These are phyloP conservation scores for Lepidocyrtinus sp. DNA, from an alignment of 2,888 invertebrate species.

Conservation along the genomic window DNA sequence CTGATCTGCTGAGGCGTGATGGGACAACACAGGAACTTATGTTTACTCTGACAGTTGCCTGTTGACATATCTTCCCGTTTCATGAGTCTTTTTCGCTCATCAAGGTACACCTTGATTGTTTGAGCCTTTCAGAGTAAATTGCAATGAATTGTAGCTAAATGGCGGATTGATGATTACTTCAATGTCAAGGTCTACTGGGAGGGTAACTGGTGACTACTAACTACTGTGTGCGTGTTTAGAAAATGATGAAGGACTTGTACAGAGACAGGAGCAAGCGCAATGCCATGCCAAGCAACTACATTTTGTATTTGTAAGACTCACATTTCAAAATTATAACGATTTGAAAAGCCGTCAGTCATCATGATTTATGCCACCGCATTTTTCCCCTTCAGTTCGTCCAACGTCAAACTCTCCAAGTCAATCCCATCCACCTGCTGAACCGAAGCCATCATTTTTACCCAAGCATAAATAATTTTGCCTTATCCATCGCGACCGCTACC, in stretches of 20 bases:
- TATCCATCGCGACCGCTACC: too few species aligned
- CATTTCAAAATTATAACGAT: conserved; percentile 21
- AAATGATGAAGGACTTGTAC: too few species aligned
- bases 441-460: neutral
- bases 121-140: too few species aligned
- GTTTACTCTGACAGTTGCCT: conserved; percentile 23
- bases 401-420: too few species aligned
- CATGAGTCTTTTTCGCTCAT: neutral
- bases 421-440: neutral
- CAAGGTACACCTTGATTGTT: neutral
- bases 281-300: too few species aligned
- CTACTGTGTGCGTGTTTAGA: too few species aligned
- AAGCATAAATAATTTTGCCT: too few species aligned
- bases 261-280: too few species aligned
- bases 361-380: conserved; percentile 45
- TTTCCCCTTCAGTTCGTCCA: conserved; percentile 14
- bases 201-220: neutral
- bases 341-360: conserved; percentile 31
- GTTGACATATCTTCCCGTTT: conserved; percentile 38
- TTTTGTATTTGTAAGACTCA: neutral
- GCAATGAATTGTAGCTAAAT: neutral
- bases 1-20: conserved; percentile 23
- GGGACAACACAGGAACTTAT: conserved; percentile 8
- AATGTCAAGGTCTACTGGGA: neutral
- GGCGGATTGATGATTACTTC: neutral